Evolutionary conservation across 2,797 vertebrate species (phyloP), one percentile per base, ranked within the genome.

Genomic region (Sebastes baramenuke): DNA sequence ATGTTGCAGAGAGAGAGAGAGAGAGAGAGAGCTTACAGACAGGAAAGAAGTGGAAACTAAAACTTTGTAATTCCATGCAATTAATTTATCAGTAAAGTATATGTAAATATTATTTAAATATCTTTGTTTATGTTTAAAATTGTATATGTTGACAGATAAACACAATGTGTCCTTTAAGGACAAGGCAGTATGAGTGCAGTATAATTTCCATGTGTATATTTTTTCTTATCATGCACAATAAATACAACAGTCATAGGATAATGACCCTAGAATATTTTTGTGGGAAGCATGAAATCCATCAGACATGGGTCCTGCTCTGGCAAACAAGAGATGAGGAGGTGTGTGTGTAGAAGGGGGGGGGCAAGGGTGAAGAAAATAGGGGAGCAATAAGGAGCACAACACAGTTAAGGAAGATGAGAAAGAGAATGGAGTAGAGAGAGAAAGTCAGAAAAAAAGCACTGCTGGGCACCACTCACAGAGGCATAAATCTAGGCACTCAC

Each of bases 401-500:
- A 77, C 32, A 83, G 67, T 80, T 54, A 79, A 72, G 30, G 79
- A 74, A 85, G 82, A 84, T 78, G 76, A 76, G 85, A 73, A 80
- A 83, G 75, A 86, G 82, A 89, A 87, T 64, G 76, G 74, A 46
- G 46, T 12, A 20, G 42, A 72, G 62, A 72, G 77, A 83, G 83
- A 90, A 79, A 89, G 85, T 78, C 67, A 81, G 75, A 81, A 87
- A 80, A 80, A 90, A 89, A 90, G 84, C 89, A 68, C 93, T 88
- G 88, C 88, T 91, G 94, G 91, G 92, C 93, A 88, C 81, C 89
- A 82, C 88, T 92, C 83, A 91, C 86, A 89, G 74, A 91, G 77
- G 87, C 94, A 95, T 94, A 93, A 94, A 94, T 95, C 92, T 85
- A 90, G 80, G 61, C 82, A 24, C 87, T 90, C 92, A 94, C 93